Conservation (phyloP, 2,888 invertebrate species). For the Drosophila glabriapex region DNA sequence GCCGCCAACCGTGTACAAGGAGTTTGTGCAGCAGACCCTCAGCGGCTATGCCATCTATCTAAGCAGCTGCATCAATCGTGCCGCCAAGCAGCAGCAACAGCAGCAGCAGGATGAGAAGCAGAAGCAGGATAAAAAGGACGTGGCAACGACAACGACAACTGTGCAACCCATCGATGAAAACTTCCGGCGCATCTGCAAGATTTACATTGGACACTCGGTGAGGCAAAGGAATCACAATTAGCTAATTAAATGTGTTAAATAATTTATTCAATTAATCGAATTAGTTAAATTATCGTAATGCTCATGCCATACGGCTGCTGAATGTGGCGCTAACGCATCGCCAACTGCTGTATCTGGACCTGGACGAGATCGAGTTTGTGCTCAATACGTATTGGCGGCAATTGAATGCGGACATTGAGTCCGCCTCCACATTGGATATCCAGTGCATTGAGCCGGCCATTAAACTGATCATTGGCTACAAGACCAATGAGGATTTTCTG, state of each 20-base stretch:
- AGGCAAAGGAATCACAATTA: slow-evolving; percentile 26
- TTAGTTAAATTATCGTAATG: slow-evolving; percentile 82
- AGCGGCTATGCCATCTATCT: slow-evolving; percentile 64
- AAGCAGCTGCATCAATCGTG: slow-evolving; percentile 58
- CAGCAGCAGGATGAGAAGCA: not conserved
- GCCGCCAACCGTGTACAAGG: slow-evolving; percentile 62
- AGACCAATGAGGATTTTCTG: slow-evolving; percentile 83
- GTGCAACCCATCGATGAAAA: slow-evolving; percentile 70
- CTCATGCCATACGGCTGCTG: slow-evolving; percentile 79
- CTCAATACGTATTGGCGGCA: slow-evolving; percentile 83
- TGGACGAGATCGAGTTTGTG: slow-evolving; percentile 83
- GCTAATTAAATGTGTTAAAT: not conserved
- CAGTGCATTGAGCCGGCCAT: slow-evolving; percentile 74
- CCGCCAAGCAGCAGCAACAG: slow-evolving; percentile 25
- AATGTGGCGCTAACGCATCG: slow-evolving; percentile 78
- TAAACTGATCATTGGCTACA: slow-evolving; percentile 81
- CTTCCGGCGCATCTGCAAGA: slow-evolving; percentile 83
- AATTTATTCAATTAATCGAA: not conserved
- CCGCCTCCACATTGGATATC: slow-evolving; percentile 34
- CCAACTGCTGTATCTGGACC: slow-evolving; percentile 78
- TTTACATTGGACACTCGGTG: slow-evolving; percentile 84
- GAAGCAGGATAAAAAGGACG: not conserved
- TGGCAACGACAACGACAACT: no score
- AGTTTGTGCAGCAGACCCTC: slow-evolving; percentile 77
- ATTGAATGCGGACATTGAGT: slow-evolving; percentile 73